Percentiles rank a stretch among this genome's conserved stretches.
phyloP scores from a whole-genome alignment of 2,797 vertebrate genomes.

The Loriculus beryllinus region DNA sequence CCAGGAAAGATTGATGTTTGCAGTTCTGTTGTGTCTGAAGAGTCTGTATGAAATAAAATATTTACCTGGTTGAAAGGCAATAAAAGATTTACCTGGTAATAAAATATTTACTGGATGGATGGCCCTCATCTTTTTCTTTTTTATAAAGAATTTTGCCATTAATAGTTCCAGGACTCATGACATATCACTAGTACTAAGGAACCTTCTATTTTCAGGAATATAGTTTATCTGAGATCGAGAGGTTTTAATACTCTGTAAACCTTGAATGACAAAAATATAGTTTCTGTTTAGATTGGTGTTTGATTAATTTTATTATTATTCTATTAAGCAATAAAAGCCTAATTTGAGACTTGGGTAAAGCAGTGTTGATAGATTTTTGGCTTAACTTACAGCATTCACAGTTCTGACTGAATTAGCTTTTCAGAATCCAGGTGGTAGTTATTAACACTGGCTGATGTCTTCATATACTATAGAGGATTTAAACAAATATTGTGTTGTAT shows the following conservation, averaged over 20 bases:
- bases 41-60: slow-evolving; percentile 15
- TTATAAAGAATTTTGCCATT: not conserved
- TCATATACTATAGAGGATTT: not conserved
- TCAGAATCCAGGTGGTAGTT: not conserved
- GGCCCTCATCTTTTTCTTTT: not conserved
- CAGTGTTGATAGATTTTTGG: not conserved
- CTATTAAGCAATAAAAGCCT: not conserved
- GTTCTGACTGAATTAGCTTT: not conserved
- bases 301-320: not conserved
- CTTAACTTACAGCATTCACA: not conserved
- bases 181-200: not conserved
- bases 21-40: not conserved
- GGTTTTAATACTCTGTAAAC: not conserved
- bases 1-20: not conserved
- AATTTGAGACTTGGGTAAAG: not conserved
- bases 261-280: not conserved
- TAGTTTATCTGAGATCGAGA: not conserved
- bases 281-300: not conserved
- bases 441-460: not conserved
- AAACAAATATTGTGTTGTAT: not conserved
- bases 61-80: not conserved
- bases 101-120: slow-evolving; percentile 8
- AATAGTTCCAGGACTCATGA: not conserved
- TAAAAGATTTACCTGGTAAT: slow-evolving; percentile 8
- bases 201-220: not conserved